A percentile compares a stretch with the other conserved stretches of the same genome.
Conservation (phyloP, 2,888 invertebrate species). For the Melanargia galathea region DNA sequence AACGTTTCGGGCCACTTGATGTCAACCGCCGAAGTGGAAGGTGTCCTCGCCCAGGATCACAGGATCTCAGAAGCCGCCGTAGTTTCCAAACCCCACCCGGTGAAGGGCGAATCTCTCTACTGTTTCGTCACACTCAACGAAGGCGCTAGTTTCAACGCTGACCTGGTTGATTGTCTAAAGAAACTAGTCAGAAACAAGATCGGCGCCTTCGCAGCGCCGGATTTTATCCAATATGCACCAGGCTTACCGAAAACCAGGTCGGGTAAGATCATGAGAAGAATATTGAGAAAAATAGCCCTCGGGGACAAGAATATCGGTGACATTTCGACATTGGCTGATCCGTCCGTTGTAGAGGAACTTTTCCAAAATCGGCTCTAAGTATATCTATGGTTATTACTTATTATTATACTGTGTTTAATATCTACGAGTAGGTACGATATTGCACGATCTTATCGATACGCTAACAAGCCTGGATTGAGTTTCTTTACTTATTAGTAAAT, state of each 20-base stretch:
- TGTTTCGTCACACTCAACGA: slow-evolving; percentile 97
- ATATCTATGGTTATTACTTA: not conserved
- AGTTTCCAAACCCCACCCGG: slow-evolving; percentile 95
- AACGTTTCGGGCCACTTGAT: slow-evolving; percentile 99
- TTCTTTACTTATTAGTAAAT: not conserved
- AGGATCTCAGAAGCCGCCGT: slow-evolving; percentile 96
- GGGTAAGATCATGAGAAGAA: slow-evolving; percentile 98
- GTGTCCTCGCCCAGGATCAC: slow-evolving; percentile 89
- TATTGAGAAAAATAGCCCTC: slow-evolving; percentile 95
- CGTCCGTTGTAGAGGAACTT: slow-evolving; percentile 90
- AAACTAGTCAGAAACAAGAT: slow-evolving; percentile 93
- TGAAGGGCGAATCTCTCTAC: slow-evolving; percentile 98
- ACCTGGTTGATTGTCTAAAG: slow-evolving; percentile 87
- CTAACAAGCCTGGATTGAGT: not conserved
- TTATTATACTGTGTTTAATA: not conserved
- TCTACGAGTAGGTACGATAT: not conserved
- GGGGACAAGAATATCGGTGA: slow-evolving; percentile 96
- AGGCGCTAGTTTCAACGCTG: slow-evolving; percentile 85
- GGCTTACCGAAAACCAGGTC: slow-evolving; percentile 98
- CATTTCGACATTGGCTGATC: slow-evolving; percentile 96
- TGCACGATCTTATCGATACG: slow-evolving; percentile 13
- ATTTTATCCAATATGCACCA: slow-evolving; percentile 96
- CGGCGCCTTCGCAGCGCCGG: slow-evolving; percentile 98
- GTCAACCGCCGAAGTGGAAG: slow-evolving; percentile 97
- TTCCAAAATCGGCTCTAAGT: slow-evolving; percentile 86